Conservation (phyloP, 2,113 vertebrate genomes). For the Menidia beryllina region DNA sequence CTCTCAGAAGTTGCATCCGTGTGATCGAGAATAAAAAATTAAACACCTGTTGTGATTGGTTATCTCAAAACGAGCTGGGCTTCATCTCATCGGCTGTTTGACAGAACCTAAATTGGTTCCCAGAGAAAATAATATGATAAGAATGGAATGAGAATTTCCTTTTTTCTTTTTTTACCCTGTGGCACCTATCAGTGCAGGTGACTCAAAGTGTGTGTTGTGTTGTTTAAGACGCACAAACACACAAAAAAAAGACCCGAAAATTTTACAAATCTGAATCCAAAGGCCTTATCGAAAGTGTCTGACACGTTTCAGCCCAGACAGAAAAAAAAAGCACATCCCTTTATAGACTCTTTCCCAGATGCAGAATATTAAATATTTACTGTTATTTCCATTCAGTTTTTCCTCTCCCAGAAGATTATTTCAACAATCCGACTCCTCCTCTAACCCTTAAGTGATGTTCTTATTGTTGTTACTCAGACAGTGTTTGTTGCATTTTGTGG, state of each 20-base stretch:
- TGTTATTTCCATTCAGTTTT: neutral
- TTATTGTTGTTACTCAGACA: too few species aligned
- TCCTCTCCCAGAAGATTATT: neutral
- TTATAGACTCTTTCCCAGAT: slow-evolving; percentile 4
- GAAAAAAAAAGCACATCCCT: slow-evolving; percentile 24
- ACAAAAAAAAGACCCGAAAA: slow-evolving; percentile 53
- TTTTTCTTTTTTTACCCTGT: slow-evolving; percentile 35
- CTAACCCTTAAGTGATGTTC: too few species aligned
- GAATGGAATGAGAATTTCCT: slow-evolving; percentile 60
- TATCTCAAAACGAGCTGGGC: slow-evolving; percentile 70
- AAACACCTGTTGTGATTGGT: slow-evolving; percentile 51
- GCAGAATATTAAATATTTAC: slow-evolving; percentile 17
- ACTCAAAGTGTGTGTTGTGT: slow-evolving; percentile 46
- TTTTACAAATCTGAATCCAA: slow-evolving; percentile 36
- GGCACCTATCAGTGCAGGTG: slow-evolving; percentile 34
- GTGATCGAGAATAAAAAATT: slow-evolving; percentile 43
- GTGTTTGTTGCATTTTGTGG: too few species aligned
- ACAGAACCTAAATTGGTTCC: slow-evolving; percentile 76
- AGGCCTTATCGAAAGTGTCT: slow-evolving; percentile 44
- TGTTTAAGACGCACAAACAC: slow-evolving; percentile 29
- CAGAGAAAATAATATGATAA: slow-evolving; percentile 58
- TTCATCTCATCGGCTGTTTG: slow-evolving; percentile 69
- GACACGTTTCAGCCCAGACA: slow-evolving; percentile 17
- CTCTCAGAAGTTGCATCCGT: slow-evolving; percentile 35
- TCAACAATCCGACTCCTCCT: neutral